Conservation (phyloP, 30 jellyfish, hydroid and myxozoan genomes). For the Aurelia coerulea region DNA sequence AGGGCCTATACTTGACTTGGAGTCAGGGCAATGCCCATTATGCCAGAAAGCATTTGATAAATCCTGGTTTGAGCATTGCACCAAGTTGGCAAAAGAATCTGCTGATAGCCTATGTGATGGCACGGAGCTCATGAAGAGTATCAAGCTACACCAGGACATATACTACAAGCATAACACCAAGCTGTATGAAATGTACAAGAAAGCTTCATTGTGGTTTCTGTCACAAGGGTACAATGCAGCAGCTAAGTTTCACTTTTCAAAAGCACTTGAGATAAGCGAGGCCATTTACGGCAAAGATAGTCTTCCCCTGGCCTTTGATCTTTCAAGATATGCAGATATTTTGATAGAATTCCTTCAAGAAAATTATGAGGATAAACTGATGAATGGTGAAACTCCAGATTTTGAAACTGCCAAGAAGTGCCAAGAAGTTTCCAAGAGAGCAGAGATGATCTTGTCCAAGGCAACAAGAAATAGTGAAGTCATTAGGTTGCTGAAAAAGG, state of each 20-base stretch:
- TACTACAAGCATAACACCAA: slow-evolving; percentile 20
- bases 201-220: slow-evolving; percentile 58
- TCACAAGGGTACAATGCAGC: slow-evolving; percentile 15
- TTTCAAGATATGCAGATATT: slow-evolving; percentile 71
- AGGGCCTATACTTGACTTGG: slow-evolving; percentile 14
- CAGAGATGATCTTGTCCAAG: slow-evolving; percentile 11
- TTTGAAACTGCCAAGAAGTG: slow-evolving; percentile 20
- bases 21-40: slow-evolving; percentile 11
- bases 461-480: background rate
- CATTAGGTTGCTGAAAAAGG: background rate
- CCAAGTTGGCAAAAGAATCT: background rate
- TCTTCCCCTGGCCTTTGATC: slow-evolving; percentile 63
- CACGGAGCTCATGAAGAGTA: background rate
- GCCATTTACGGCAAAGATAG: slow-evolving; percentile 71
- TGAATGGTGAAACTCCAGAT: background rate
- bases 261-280: slow-evolving; percentile 48
- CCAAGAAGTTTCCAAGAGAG: slow-evolving; percentile 22
- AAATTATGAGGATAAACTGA: slow-evolving; percentile 2
- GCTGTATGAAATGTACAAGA: slow-evolving; percentile 63
- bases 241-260: slow-evolving; percentile 49
- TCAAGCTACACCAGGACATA: slow-evolving; percentile 44
- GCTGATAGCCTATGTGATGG: too few species aligned
- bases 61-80: slow-evolving; percentile 6
- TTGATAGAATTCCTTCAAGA: slow-evolving; percentile 45
- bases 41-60: slow-evolving; percentile 36